Evolutionary conservation across 2,888 invertebrate genomes (phyloP), one percentile per base, ranked within the genome.

Genomic region (Pyrocoelia pectoralis): DNA sequence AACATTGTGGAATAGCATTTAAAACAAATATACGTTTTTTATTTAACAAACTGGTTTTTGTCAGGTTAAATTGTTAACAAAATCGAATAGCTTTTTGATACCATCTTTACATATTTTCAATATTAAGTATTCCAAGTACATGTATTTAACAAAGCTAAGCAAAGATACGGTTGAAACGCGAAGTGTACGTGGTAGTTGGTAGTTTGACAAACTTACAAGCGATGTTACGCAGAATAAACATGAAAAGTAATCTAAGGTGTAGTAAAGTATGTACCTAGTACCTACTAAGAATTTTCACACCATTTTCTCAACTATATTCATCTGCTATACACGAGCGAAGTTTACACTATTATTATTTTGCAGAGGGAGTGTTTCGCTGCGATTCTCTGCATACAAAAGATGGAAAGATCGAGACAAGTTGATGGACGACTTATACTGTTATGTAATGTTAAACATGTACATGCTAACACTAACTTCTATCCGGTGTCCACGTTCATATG

Each of bases 341-440:
- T 33, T 33, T 33, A 33, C 33, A 33, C 33, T n/a, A 33, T n/a
- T 8, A 33, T 33, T 33, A 33, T 33, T 33, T 33, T 33, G 33
- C 8, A 33, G 33, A 8, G 9, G 2, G 33, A 10, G 33, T 33
- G n/a, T 33, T 33, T 3, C 33, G 33, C 10, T 33, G 33, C 9
- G n/a, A 55, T 61, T 56, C 50, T 24, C 50, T 56, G 61, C 54
- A 61, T 61, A 61, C 56, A 43, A 61, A 61, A 19, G 40, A 24
- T 56, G 50, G 48, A 56, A 50, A 48, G 13, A 19, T 41, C 24
- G 41, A 24, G 50, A 29, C 51, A 6, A 50, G 28, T 61, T 61
- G 61, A 61, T 50, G 55, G 50, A 61, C 61, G 61, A 61, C 41
- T 24, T 13, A 29, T 38, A 55, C 61, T 33, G 14, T 41, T 19